These are phyloP conservation scores for Dipodomys ordii DNA, from an alignment of 2,113 vertebrate genomes.

Conservation along the genomic window DNA sequence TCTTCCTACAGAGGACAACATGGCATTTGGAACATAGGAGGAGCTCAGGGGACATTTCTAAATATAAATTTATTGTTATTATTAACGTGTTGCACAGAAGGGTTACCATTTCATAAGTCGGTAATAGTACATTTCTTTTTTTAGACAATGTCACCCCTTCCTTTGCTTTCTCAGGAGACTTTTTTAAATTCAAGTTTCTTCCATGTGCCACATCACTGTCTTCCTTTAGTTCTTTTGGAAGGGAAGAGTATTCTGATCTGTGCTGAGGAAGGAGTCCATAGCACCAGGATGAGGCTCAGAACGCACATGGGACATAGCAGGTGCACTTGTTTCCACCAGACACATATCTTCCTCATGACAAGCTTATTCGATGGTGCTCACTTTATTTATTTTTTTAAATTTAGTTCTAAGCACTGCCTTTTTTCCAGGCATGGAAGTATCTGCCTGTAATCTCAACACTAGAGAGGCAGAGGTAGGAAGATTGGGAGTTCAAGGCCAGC, in stretches of 20 bases:
- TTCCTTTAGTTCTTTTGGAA: conserved; percentile 40
- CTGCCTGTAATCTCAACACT: no score
- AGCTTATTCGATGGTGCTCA: background rate
- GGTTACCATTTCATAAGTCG: no score
- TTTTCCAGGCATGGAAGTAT: no score
- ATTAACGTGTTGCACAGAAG: no score
- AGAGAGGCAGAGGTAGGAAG: no score
- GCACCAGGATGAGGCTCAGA: background rate
- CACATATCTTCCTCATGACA: background rate
- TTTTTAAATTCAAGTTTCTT: conserved; percentile 16
- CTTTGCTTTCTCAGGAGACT: background rate
- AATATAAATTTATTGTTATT: background rate
- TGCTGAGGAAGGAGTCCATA: background rate
- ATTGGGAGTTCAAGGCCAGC: no score
- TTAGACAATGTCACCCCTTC: no score
- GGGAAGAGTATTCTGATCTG: background rate
- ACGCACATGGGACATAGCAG: no score
- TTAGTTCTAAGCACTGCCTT: background rate
- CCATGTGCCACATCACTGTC: background rate
- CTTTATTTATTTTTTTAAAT: background rate
- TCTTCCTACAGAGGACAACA: background rate
- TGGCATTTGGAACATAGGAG: background rate
- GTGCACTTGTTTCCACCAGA: background rate
- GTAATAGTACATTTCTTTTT: no score
- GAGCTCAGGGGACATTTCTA: background rate